Evolutionary conservation across 2,113 vertebrate genomes (phyloP).

Genomic region (Heterochromis multidens): DNA sequence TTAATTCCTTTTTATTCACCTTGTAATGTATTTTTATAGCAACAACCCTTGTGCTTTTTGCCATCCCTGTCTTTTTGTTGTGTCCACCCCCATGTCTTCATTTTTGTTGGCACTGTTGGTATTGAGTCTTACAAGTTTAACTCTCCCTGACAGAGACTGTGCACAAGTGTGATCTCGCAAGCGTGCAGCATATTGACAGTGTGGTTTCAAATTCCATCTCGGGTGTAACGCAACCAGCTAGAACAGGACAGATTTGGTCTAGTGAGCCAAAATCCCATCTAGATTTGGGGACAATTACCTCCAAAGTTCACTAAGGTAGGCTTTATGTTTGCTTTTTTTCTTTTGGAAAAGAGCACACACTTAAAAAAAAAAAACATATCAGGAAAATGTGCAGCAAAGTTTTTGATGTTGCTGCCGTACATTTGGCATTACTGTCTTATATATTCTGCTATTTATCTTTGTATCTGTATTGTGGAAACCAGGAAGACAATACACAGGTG

Average conservation of each 20-base stretch:
- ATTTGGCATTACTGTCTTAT: neutral
- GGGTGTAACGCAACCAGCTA: conserved; percentile 26
- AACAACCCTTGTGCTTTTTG: neutral
- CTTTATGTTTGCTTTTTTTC: neutral
- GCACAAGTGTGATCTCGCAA: conserved; percentile 20
- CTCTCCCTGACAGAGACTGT: conserved; percentile 10
- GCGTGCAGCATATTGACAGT: conserved; percentile 31
- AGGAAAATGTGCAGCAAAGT: neutral
- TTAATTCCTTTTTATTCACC: neutral
- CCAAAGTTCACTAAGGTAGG: neutral
- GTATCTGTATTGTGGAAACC: neutral
- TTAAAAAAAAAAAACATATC: neutral
- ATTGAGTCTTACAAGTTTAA: conserved; percentile 20
- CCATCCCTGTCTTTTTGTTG: neutral
- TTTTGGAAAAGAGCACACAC: neutral
- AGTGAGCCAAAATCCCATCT: conserved; percentile 27
- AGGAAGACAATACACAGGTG: neutral
- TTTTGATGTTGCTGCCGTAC: neutral
- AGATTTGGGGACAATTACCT: conserved; percentile 20
- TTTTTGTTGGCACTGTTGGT: conserved; percentile 1
- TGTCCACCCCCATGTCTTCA: neutral
- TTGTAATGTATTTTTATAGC: neutral
- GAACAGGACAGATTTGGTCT: conserved; percentile 33
- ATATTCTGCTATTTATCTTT: neutral
- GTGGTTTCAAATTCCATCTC: conserved; percentile 46